phyloP scores from a whole-genome alignment of 2,113 vertebrate genomes.

The Aramus guarauna region DNA sequence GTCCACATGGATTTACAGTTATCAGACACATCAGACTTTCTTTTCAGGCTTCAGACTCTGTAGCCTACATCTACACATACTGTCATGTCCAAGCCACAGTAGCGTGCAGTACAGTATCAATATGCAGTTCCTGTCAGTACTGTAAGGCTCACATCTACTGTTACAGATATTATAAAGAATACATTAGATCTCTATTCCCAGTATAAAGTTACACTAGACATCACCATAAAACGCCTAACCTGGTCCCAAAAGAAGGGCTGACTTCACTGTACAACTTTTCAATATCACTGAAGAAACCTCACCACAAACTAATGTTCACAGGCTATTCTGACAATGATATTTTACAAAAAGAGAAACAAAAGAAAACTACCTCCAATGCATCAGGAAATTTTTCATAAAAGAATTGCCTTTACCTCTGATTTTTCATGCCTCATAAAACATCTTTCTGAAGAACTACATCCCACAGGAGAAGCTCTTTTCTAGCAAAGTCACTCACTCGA shows the following conservation, averaged over 20 bases:
- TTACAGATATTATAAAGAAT: background rate
- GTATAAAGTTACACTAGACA: background rate
- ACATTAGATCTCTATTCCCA: background rate
- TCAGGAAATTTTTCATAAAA: background rate
- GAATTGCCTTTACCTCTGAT: background rate
- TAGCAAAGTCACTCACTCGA: background rate
- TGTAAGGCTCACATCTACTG: background rate
- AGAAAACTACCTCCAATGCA: background rate
- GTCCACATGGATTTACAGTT: background rate
- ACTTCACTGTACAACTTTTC: background rate
- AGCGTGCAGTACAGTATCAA: background rate
- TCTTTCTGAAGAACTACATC: background rate
- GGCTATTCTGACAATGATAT: background rate
- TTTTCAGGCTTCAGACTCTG: background rate
- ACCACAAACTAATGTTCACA: background rate
- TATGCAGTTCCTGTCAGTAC: background rate
- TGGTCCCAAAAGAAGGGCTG: background rate
- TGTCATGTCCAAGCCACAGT: background rate
- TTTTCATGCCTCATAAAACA: background rate
- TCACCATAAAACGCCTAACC: background rate
- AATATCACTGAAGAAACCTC: background rate
- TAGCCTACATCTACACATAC: background rate
- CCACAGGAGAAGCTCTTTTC: background rate
- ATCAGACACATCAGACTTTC: background rate
- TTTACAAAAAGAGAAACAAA: background rate